Conservation (phyloP, 2,113 vertebrate genomes). For the Neoarius graeffei region DNA sequence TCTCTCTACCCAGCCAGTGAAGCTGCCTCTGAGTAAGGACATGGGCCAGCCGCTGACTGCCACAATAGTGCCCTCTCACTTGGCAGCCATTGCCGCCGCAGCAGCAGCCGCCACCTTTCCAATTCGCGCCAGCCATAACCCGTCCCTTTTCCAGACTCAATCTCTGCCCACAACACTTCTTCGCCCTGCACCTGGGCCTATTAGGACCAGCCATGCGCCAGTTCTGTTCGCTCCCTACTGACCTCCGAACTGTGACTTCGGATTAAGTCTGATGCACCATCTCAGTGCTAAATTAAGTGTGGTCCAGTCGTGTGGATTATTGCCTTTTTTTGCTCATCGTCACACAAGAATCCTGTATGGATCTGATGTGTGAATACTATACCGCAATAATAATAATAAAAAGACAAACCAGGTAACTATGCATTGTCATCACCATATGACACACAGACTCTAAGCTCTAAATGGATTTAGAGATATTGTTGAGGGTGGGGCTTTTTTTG, state of each 20-base stretch:
- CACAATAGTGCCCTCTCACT: slow-evolving; percentile 85
- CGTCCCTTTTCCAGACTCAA: slow-evolving; percentile 88
- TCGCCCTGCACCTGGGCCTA: slow-evolving; percentile 89
- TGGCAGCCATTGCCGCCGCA: slow-evolving; percentile 81
- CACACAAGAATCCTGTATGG: slow-evolving; percentile 34
- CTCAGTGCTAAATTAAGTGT: slow-evolving; percentile 24
- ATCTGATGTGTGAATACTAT: slow-evolving; percentile 65
- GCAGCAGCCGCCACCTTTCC: slow-evolving; percentile 84
- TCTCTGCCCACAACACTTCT: slow-evolving; percentile 86
- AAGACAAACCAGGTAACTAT: slow-evolving; percentile 87
- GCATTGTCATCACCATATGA: slow-evolving; percentile 78
- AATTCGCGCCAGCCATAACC: slow-evolving; percentile 80
- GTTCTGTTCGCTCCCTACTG: slow-evolving; percentile 95
- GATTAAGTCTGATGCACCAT: slow-evolving; percentile 1
- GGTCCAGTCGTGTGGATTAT: slow-evolving; percentile 44
- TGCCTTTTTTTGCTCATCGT: slow-evolving; percentile 27
- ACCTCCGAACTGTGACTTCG: slow-evolving; percentile 62
- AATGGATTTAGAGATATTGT: slow-evolving; percentile 50
- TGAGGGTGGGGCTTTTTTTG: neutral
- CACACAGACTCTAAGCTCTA: slow-evolving; percentile 59
- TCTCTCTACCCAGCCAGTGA: slow-evolving; percentile 73
- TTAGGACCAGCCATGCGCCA: slow-evolving; percentile 91
- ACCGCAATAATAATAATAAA: slow-evolving; percentile 85
- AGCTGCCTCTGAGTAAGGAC: slow-evolving; percentile 87
- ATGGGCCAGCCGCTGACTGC: slow-evolving; percentile 81